Evolutionary conservation across 2,888 invertebrate genomes (phyloP), one percentile per base, ranked within the genome.

Genomic region (Globia sparganii): DNA sequence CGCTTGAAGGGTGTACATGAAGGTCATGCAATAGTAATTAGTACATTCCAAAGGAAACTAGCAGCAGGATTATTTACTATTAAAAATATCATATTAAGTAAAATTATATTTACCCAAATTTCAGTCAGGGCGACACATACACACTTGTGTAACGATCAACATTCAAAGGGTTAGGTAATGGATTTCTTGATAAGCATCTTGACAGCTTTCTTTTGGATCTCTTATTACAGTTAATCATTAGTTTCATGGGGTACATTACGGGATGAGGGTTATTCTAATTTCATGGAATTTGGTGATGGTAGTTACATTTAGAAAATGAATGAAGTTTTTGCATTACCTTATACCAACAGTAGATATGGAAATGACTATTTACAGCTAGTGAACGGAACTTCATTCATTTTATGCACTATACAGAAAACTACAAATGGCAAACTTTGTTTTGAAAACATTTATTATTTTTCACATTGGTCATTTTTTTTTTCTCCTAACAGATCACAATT

Each of bases 31-130:
- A 89, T 87, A 90, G 91, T 91, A 94, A 96, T 95, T 95, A 95
- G 95, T 94, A 93, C 96, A 96, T 96, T 96, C 96, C 94, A 94
- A 91, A 94, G 94, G 94, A 94, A 91, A 92, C 93, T 94, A 93
- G 92, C 93, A 96, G 95, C 95, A 92, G 94, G 94, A 91, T 93
- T 93, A 94, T 93, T 93, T 91, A 94, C 94, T 95, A 94, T 93
- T 89, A 90, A 93, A 93, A 91, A 91, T 90, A 90, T 91, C 75
- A 86, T 94, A 95, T 94, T 93, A 95, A 94, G 91, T 93, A 95
- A 96, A 90, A 95, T 94, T 91, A 96, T 96, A 96, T 95, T 96
- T 96, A 96, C 96, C 96, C 95, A 95, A 93, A 94, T 92, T 91
- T 94, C 94, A 91, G 94, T 96, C 95, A 95, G 95, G 96, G 95